Evolutionary conservation across 2,797 vertebrate genomes (phyloP).

Genomic region (Darevskia mixta): DNA sequence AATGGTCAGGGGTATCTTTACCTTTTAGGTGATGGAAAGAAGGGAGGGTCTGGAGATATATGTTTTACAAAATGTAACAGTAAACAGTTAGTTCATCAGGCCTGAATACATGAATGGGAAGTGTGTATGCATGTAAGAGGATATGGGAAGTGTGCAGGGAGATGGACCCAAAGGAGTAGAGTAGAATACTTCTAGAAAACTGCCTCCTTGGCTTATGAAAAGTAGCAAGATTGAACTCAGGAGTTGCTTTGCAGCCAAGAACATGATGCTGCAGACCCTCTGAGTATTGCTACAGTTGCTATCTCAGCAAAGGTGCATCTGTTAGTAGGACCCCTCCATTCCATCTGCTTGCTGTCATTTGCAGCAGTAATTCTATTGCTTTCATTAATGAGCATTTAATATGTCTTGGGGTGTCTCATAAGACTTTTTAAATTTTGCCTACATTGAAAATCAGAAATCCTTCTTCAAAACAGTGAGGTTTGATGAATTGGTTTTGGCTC

Average conservation of each 20-base stretch:
- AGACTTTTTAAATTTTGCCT: constrained; percentile 60
- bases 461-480: constrained; percentile 40
- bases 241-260: constrained; percentile 51
- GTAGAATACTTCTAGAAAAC: constrained; percentile 27
- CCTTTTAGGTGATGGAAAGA: too few species aligned
- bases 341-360: constrained; percentile 51
- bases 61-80: neutral
- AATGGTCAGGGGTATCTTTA: too few species aligned
- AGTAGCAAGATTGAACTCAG: constrained; percentile 29
- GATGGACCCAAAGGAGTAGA: neutral
- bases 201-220: constrained; percentile 28
- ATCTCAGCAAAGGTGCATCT: constrained; percentile 67
- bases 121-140: neutral
- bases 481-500: constrained; percentile 56
- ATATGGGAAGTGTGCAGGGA: neutral
- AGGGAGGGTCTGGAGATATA: neutral
- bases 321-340: constrained; percentile 58
- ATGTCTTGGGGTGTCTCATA: constrained; percentile 64
- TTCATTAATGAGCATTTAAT: constrained; percentile 50
- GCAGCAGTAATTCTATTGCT: constrained; percentile 55
- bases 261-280: constrained; percentile 56
- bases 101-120: neutral
- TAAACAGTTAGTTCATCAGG: neutral
- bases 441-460: constrained; percentile 41
- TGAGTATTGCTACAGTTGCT: constrained; percentile 61